Conservation (phyloP, 2,113 vertebrate species). For the Eptesicus fuscus region DNA sequence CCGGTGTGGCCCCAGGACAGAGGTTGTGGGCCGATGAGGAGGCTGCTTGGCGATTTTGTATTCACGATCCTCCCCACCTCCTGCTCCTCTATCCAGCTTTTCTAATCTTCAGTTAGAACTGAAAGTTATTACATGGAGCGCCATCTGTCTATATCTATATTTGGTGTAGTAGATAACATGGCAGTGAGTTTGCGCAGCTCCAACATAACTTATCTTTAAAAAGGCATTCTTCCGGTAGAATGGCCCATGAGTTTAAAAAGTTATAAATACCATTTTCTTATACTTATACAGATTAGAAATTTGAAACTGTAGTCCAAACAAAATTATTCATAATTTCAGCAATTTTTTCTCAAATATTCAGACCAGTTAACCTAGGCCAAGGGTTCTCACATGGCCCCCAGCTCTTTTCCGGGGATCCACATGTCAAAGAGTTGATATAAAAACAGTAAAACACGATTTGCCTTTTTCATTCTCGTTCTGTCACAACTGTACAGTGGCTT, state of each 20-base stretch:
- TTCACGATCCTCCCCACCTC: background rate
- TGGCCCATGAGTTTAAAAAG: background rate
- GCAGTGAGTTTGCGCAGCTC: background rate
- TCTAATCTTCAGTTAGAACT: background rate
- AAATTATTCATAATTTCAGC: background rate
- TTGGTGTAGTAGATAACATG: background rate
- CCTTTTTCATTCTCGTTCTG: background rate
- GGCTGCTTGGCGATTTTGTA: background rate
- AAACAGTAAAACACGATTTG: background rate
- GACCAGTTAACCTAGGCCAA: background rate
- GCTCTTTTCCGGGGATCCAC: background rate
- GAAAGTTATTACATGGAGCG: background rate
- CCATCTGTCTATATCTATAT: background rate
- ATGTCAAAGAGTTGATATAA: background rate
- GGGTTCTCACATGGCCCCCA: background rate
- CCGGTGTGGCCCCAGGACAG: background rate
- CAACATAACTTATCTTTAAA: background rate
- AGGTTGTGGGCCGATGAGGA: background rate
- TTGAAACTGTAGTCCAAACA: background rate
- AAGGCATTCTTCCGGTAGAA: background rate
- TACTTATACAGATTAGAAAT: background rate
- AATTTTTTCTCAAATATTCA: constrained; percentile 17
- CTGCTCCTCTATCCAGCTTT: background rate
- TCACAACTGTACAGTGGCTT: background rate
- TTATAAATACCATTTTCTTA: background rate